These are phyloP conservation scores for Brachionus koreanus DNA, from an alignment of 1,140 invertebrate species.

Conservation along the genomic window DNA sequence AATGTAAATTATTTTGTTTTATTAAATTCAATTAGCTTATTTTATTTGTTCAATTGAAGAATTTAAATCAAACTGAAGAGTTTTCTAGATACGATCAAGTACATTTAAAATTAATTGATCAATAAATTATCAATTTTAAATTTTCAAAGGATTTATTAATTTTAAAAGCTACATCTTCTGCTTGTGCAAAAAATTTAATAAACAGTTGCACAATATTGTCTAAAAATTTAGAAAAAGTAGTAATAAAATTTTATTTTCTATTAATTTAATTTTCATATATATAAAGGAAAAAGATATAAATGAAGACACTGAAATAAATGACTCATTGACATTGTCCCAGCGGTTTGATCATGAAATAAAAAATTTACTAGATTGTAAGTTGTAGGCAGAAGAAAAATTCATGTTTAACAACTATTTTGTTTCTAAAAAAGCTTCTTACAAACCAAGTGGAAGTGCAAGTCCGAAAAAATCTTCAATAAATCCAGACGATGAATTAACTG, in stretches of 20 bases:
- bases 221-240: background rate
- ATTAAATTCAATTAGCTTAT: background rate
- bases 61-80: background rate
- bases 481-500: background rate
- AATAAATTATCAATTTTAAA: background rate
- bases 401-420: background rate
- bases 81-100: background rate
- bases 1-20: background rate
- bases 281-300: background rate
- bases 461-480: slow-evolving; percentile 29
- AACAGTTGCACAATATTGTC: background rate
- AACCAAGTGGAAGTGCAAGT: background rate
- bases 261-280: background rate
- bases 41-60: background rate
- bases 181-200: slow-evolving; percentile 8
- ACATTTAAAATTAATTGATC: background rate
- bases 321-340: background rate
- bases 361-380: background rate
- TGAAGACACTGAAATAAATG: background rate
- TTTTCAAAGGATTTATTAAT: background rate
- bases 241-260: background rate
- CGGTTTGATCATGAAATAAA: background rate
- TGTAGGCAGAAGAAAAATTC: too few species aligned
- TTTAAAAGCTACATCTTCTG: background rate
- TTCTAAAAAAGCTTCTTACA: background rate